Evolutionary conservation across 2,888 invertebrate genomes (phyloP).

Genomic region (Ochlodes sylvanus): DNA sequence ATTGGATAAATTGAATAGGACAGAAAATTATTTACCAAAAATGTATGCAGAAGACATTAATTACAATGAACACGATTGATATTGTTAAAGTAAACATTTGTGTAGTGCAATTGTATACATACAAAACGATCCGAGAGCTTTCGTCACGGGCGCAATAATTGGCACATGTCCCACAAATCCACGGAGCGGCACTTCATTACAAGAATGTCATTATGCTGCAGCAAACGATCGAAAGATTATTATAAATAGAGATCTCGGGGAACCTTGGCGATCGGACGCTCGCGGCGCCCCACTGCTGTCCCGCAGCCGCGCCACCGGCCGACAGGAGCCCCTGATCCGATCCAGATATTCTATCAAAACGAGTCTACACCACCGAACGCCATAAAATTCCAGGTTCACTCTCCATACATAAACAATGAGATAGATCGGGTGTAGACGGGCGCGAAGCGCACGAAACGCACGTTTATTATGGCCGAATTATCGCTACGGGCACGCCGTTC

Average conservation of each 20-base stretch:
- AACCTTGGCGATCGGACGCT: conserved; percentile 74
- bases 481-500: conserved; percentile 66
- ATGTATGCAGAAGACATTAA: conserved; percentile 10
- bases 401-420: conserved; percentile 86
- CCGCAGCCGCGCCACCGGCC: conserved; percentile 54
- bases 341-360: conserved; percentile 69
- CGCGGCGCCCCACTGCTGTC: conserved; percentile 58
- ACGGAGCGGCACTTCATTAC: conserved; percentile 77
- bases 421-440: conserved; percentile 81
- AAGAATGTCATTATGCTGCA: conserved; percentile 82
- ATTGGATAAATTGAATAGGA: neutral
- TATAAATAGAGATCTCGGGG: conserved; percentile 80
- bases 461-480: conserved; percentile 82
- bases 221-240: conserved; percentile 78
- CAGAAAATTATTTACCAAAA: neutral
- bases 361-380: conserved; percentile 67
- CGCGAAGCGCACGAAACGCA: conserved; percentile 79
- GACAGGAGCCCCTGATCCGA: conserved; percentile 54
- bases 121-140: conserved; percentile 66
- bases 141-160: conserved; percentile 78
- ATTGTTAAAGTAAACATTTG: conserved; percentile 56
- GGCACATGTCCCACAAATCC: conserved; percentile 82
- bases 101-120: conserved; percentile 70
- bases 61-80: conserved; percentile 48
- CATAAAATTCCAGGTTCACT: conserved; percentile 80